Base-by-base conservation (phyloP, 64 coral and sea anemone species). In the Hydrozoanthus tunicans region DNA sequence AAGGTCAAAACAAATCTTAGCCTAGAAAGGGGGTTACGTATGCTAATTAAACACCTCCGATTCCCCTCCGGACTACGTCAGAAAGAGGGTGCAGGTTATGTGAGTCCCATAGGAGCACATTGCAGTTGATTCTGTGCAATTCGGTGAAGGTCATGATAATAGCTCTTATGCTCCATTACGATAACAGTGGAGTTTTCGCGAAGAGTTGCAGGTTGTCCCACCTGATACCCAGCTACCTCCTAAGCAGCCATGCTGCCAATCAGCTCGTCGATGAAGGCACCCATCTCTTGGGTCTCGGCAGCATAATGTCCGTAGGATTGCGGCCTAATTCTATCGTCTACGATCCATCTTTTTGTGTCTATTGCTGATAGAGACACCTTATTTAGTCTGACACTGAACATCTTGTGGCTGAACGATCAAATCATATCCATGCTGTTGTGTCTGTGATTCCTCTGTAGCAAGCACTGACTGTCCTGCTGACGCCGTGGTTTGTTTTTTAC, bases 341-440 rank as follows among this genome's bases (percentile, higher is more conserved):
- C 32, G 7, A 83, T 83, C 81, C 62, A 69, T 54, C 14, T 83
- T 69, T 83, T 83, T 69, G 81, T 83, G 62, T 83, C 62, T 13
- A 83, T 68, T 11, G 81, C 62, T 56, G 62, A 83, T 0, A 83
- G 59, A 82, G 81, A 83, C 10, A 83, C 6, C 17, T 83, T 83
- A 15, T 9, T 68, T 5, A 83, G 81, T n/a, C 43, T 20, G 61
- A 68, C 2, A 4, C 62, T 83, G 61, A 68, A 83, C 62, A 83
- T 69, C 51, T n/a, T 54, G 81, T 83, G 43, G 62, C 53, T 53
- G 10, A 12, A 32, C 4, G 51, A 83, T 54, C 51, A 14, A 67
- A 83, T 68, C 51, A 54, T 68, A 4, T 83, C 68, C 81, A 83
- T 83, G 0, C 81, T 10, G 59, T 82, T 26, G 25, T 68, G 9